phyloP scores from a whole-genome alignment of 2,797 vertebrate species.

The Sebastes matsubarae region DNA sequence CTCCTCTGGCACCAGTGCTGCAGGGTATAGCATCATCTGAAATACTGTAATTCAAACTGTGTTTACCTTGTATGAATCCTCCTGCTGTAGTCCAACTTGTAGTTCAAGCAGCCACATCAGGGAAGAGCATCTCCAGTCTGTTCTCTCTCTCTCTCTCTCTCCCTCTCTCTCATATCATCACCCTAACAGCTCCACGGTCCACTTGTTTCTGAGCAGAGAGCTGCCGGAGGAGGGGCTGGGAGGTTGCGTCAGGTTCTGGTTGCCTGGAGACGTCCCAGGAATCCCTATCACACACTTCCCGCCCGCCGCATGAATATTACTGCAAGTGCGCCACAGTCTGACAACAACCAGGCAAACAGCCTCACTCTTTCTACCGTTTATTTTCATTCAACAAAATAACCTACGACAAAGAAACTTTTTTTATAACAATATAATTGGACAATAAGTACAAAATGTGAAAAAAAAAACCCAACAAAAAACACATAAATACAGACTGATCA shows the following conservation, averaged over 20 bases:
- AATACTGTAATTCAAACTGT: neutral
- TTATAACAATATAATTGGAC: neutral
- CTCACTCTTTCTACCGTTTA: slow-evolving; percentile 1
- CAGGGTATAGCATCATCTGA: neutral
- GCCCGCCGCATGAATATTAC: slow-evolving; percentile 24
- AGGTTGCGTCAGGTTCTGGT: slow-evolving; percentile 76
- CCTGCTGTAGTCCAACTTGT: neutral
- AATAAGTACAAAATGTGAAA: slow-evolving; percentile 15
- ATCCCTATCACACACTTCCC: slow-evolving; percentile 53
- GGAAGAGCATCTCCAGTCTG: neutral
- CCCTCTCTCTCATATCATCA: neutral
- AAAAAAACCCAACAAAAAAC: neutral
- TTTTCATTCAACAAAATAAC: slow-evolving; percentile 17
- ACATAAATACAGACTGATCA: neutral
- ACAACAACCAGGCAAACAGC: neutral
- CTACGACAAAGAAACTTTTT: neutral
- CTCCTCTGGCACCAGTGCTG: neutral
- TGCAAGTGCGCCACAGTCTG: slow-evolving; percentile 35
- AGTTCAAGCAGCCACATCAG: neutral
- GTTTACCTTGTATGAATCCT: slow-evolving; percentile 24
- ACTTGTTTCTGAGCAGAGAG: slow-evolving; percentile 62
- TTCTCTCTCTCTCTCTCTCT: neutral
- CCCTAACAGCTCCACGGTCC: slow-evolving; percentile 20
- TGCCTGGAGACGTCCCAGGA: slow-evolving; percentile 77
- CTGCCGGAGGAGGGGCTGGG: slow-evolving; percentile 66